Conservation (phyloP, 2,888 invertebrate species). For the Coenonympha arcania region DNA sequence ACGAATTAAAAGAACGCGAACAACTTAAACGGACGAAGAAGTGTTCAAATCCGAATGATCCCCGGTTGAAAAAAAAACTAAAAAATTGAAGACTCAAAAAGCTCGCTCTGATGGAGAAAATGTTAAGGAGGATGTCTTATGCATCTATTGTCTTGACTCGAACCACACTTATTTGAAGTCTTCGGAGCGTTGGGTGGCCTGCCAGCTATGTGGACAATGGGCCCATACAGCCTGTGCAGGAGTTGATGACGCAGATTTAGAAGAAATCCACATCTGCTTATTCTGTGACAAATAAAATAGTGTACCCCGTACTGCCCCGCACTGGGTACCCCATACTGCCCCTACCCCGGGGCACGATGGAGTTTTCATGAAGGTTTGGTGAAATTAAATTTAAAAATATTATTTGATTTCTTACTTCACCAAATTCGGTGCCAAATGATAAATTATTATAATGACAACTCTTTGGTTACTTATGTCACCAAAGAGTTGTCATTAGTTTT, state of each 20-base stretch:
- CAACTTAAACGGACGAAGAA: constrained; percentile 6
- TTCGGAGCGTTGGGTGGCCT: background rate
- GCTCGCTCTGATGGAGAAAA: background rate
- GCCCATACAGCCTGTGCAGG: background rate
- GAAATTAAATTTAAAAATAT: too few species aligned
- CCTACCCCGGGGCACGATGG: too few species aligned
- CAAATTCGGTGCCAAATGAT: too few species aligned
- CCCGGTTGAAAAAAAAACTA: background rate
- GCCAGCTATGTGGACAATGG: background rate
- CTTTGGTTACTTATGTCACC: too few species aligned
- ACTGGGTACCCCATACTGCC: too few species aligned
- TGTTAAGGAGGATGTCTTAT: background rate
- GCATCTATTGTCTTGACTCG: background rate
- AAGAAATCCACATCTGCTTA: background rate
- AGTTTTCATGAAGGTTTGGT: too few species aligned
- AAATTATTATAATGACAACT: too few species aligned
- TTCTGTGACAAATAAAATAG: background rate
- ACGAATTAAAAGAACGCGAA: constrained; percentile 28
- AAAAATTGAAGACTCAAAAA: background rate
- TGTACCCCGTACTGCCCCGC: too few species aligned
- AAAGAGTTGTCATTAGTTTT: too few species aligned
- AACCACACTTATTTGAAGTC: background rate
- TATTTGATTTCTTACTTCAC: too few species aligned
- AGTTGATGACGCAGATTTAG: background rate
- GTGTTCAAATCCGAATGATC: background rate